Evolutionary conservation across 2,888 invertebrate species (phyloP).

Genomic region (Hetaerina titia): DNA sequence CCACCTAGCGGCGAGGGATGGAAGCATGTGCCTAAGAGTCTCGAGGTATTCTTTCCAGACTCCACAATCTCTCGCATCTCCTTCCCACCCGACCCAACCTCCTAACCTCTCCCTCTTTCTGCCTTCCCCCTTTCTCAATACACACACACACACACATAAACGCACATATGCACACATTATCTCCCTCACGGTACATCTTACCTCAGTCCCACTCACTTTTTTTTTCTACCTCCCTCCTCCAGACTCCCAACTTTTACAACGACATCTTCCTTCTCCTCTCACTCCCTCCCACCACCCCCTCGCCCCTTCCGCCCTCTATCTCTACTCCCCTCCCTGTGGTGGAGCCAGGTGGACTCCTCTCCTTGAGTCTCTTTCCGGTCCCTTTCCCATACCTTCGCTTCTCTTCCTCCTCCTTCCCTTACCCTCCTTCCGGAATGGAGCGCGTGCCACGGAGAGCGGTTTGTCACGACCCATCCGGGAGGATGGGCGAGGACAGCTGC

Average conservation of each 20-base stretch:
- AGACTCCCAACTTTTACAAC: neutral
- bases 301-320: neutral
- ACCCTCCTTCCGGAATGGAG: neutral
- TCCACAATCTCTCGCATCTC: neutral
- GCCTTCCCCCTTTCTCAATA: neutral
- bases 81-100: neutral
- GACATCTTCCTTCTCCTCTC: neutral
- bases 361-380: neutral
- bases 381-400: neutral
- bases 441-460: slow-evolving; percentile 45
- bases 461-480: slow-evolving; percentile 13
- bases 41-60: neutral
- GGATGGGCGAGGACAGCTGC: slow-evolving; percentile 63
- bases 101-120: neutral
- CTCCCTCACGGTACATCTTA: neutral
- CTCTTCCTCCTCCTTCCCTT: neutral
- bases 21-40: slow-evolving; percentile 31
- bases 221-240: neutral
- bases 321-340: neutral
- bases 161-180: neutral
- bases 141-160: neutral
- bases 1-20: slow-evolving; percentile 33
- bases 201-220: neutral
- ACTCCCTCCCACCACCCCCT: neutral
- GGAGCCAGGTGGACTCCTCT: slow-evolving; percentile 57